Evolutionary conservation across 2,113 vertebrate genomes (phyloP), one percentile per base, ranked within the genome.

Genomic region (Lophura nycthemera): DNA sequence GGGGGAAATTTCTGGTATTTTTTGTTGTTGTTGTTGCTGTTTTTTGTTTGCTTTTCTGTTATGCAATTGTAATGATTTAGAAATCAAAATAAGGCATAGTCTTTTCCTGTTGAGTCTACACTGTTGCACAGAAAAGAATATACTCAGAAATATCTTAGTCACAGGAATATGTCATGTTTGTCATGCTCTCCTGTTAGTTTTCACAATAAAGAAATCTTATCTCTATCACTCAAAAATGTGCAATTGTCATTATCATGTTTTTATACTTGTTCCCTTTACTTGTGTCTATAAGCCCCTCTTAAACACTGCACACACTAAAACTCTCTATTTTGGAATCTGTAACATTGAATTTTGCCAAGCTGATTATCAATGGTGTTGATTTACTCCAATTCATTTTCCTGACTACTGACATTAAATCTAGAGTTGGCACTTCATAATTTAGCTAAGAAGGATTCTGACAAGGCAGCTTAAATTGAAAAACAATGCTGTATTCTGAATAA

Each of bases 351-450:
- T 90, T 11, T 50, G 27, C 57, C 48, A 84, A 88, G 36, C 8
- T 76, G 40, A 82, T 45, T 82, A 87, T 50, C 71, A 25, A 1
- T 32, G n/a, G 8, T 40, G 25, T 32, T 89, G 42, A 91, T 71
- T 78, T 81, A 92, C 32, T 88, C 24, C 5, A 34, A 92, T 59
- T 79, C 52, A 70, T 90, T 84, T 65, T 69, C 54, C 73, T 65
- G 40, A 90, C 67, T 91, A 42, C 47, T 80, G n/a, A 85, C 71
- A 86, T 45, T 93, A 94, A 87, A 89, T 75, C 45, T 75, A 86
- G 84, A 89, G 34, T 13, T 86, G 57, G 38, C 36, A 89, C 60
- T 95, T 93, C 19, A 88, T 40, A 90, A 80, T 80, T 74, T 32
- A 67, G 45, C 52, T 77, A 86, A 72, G n/a, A 38, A 90, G 18